Evolutionary conservation across 1,140 invertebrate species (phyloP).

Genomic region (Mylabris phalerata): DNA sequence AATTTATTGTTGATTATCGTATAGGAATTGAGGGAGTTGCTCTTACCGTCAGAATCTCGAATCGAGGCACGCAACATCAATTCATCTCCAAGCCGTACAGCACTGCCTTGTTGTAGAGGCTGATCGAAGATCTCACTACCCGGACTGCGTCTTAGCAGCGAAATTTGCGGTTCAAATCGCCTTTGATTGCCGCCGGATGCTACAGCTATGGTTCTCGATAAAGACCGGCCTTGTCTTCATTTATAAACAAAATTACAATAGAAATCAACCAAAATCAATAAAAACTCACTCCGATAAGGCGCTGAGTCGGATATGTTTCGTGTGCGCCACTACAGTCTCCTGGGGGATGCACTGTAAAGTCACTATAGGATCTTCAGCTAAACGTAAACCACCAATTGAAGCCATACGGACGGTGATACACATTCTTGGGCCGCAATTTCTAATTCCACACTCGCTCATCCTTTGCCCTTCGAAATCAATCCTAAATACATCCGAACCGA

Average conservation of each 20-base stretch:
- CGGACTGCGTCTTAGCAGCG: conserved; percentile 47
- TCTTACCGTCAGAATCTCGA: conserved; percentile 53
- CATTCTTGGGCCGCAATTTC: conserved; percentile 39
- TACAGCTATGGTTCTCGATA: conserved; percentile 42
- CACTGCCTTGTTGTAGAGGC: conserved; percentile 48
- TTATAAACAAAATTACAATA: not conserved
- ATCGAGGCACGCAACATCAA: conserved; percentile 54
- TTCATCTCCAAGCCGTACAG: conserved; percentile 59
- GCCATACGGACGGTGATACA: conserved; percentile 58
- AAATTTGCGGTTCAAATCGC: conserved; percentile 52
- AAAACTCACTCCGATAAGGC: conserved; percentile 9
- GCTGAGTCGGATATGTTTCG: conserved; percentile 41
- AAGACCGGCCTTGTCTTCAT: conserved; percentile 32
- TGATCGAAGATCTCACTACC: conserved; percentile 46
- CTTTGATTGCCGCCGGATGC: conserved; percentile 52
- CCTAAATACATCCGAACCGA: conserved; percentile 9
- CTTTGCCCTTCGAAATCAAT: conserved; percentile 26
- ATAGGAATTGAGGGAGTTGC: not conserved
- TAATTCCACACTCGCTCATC: conserved; percentile 40
- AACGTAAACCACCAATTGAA: conserved; percentile 50
- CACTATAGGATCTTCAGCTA: conserved; percentile 55
- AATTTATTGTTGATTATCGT: not conserved
- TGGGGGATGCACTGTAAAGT: conserved; percentile 57
- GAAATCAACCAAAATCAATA: not conserved
- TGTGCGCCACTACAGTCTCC: conserved; percentile 51